Conservation (phyloP, 2,888 invertebrate genomes). For the Nomada hirtipes region DNA sequence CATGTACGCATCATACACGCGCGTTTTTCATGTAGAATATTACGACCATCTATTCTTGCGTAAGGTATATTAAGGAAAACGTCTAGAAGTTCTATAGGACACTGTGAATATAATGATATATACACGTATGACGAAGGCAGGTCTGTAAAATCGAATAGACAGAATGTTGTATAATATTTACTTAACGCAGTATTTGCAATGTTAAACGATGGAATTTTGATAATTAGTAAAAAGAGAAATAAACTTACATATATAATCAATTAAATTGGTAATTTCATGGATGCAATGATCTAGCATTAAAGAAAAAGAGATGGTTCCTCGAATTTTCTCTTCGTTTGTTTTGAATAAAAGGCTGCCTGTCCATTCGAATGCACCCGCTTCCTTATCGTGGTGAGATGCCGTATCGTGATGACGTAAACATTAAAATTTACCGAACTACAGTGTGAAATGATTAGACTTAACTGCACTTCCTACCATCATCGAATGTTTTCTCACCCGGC, state of each 20-base stretch:
- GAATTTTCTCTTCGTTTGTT: constrained; percentile 3
- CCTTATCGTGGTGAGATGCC: constrained; percentile 40
- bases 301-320: constrained; percentile 33
- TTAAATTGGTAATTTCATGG: neutral
- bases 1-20: constrained; percentile 15
- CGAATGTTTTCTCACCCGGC: constrained; percentile 68
- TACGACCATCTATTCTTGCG: constrained; percentile 56
- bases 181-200: neutral
- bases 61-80: constrained; percentile 59
- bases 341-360: constrained; percentile 26
- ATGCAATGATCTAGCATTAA: constrained; percentile 4
- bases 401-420: constrained; percentile 40
- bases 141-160: constrained; percentile 56
- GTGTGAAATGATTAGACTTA: constrained; percentile 54
- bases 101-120: constrained; percentile 64
- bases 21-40: constrained; percentile 52
- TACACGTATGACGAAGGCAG: constrained; percentile 63
- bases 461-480: constrained; percentile 56
- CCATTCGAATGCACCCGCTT: constrained; percentile 49
- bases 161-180: constrained; percentile 36
- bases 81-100: constrained; percentile 66
- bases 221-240: neutral
- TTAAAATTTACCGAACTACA: constrained; percentile 49
- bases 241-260: neutral
- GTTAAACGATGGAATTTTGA: constrained; percentile 13